Base-by-base conservation (phyloP, 2,797 vertebrate species). In the Sciaenops ocellatus region DNA sequence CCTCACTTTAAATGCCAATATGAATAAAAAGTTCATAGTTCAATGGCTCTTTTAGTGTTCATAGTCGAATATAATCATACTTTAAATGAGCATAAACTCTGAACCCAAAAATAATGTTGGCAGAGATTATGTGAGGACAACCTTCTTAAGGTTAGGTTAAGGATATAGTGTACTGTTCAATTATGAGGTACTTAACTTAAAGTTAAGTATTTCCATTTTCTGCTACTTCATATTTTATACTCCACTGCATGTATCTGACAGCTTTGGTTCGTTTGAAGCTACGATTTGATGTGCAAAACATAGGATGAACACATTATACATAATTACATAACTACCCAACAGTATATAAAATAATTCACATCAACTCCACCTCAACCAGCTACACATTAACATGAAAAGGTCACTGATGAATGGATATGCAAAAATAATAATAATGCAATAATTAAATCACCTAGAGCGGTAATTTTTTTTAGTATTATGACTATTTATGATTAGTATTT, bases 41-140 rank as follows among this genome's bases (percentile, higher is more conserved):
- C 28, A 61, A 6, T 8, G 8, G 10, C 24, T 26, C 26, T 30
- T 60, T 50, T 20, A 10, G n/a, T 46, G 8, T 47, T 15, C 10
- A 3, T 30, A 51, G 12, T 24, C 13, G 13, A 57, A 46, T 57
- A 18, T 52, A 24, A 50, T 24, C 1, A 50, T 52, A 18, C 16
- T 41, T 42, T 22, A 11, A 17, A 10, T 6, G 1, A 66, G n/a
- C 1, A 50, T 13, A 8, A 18, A 50, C 4, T 66, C 8, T 20
- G 38, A 66, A 54, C 42, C 55, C 50, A n/a, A 76, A 47, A 22
- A 64, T 26, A 3, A 54, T 54, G 38, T 24, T 1, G n/a, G 17
- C 24, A 62, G 47, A 55, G 13, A 60, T 24, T 6, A 10, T 22
- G 51, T 60, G 54, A 61, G 47, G 60, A 72, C 38, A 38, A 50